phyloP scores from a whole-genome alignment of 2,888 invertebrate species.

The Meteorus colon region DNA sequence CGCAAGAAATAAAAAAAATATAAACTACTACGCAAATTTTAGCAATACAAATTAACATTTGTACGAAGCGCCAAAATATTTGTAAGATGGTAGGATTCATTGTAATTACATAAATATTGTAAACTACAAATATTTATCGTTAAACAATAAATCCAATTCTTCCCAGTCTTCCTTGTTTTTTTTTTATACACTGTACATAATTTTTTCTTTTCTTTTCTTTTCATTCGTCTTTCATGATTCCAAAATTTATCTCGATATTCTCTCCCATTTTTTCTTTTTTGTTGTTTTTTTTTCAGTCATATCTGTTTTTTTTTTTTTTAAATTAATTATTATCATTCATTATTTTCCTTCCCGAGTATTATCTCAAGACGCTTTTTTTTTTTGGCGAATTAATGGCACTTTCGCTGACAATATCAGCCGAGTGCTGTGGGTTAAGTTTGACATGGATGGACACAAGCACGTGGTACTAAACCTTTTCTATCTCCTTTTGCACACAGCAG shows the following conservation, averaged over 20 bases:
- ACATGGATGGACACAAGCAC: slow-evolving; percentile 77
- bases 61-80: neutral
- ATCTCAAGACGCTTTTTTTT: neutral
- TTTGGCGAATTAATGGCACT: slow-evolving; percentile 13
- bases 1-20: neutral
- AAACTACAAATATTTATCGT: neutral
- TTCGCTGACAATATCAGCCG: slow-evolving; percentile 42
- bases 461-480: slow-evolving; percentile 84
- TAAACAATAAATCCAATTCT: neutral
- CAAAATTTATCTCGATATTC: neutral
- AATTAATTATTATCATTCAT: neutral
- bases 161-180: slow-evolving; percentile 43
- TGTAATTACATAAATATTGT: neutral
- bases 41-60: neutral
- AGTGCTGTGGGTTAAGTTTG: slow-evolving; percentile 65
- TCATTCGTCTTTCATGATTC: slow-evolving; percentile 31
- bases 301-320: neutral
- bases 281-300: neutral
- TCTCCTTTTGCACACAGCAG: slow-evolving; percentile 84
- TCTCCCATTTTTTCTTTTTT: neutral
- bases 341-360: slow-evolving; percentile 13
- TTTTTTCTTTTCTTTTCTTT: slow-evolving; percentile 49
- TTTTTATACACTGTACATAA: slow-evolving; percentile 70
- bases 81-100: neutral
- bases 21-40: neutral